Evolutionary conservation across 2,888 invertebrate species (phyloP), one percentile per base, ranked within the genome.

Genomic region (Eupsilia transversa): DNA sequence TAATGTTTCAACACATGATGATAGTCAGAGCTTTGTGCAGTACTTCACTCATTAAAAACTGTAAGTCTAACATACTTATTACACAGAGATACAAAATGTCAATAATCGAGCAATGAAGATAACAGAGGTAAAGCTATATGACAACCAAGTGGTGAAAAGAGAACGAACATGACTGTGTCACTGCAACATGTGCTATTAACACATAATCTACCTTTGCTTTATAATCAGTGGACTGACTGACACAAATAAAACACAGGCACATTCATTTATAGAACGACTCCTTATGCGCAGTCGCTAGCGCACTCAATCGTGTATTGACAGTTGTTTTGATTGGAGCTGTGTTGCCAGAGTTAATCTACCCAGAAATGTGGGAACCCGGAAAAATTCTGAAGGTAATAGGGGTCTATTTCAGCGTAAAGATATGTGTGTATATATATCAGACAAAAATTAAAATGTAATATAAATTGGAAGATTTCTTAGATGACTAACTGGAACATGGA

Each of bases 271-370:
- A 82, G 76, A 82, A 72, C 69, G 81, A 80, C 70, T 76, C 72
- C 76, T 75, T 84, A 84, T 70, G 80, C 75, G 76, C 80, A 84
- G 66, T 82, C 84, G 82, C 56, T 72, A 76, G 72, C 76, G 63
- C 76, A 82, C 72, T 80, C 72, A 82, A 85, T 86, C 85, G 85
- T 82, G 46, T 79, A 82, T 84, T 82, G 85, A 86, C 87, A 85
- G 83, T 61, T 86, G 85, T 84, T 85, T 84, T 82, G 85, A 85
- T 85, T 86, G 76, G 52, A 73, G 17, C 38, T 35, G 82, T 71
- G 74, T 76, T 84, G 76, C 80, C 66, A 67, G 41, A 14, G 4
- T 20, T 2, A 0, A 5, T n/a, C 49, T 64, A 59, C 59, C 79
- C 30, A 5, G 35, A 59, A 67, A 27, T 35, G 1, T 6, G 63